Conservation (phyloP, 2,797 vertebrate species). For the Psittacula echo region DNA sequence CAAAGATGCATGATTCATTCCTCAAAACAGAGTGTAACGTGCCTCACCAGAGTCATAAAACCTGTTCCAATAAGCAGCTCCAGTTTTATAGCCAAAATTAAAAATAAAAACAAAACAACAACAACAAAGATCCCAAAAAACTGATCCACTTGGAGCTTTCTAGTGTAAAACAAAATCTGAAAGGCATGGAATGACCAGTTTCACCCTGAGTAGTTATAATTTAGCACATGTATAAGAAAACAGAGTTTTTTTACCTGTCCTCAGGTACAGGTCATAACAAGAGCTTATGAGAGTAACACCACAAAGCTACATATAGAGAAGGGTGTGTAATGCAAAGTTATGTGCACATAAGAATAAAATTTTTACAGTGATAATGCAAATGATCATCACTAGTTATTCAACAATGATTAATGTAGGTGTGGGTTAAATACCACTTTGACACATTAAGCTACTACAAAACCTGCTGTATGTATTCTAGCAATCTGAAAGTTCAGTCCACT, state of each 20-base stretch:
- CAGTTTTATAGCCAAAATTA: not conserved
- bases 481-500: not conserved
- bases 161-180: not conserved
- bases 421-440: not conserved
- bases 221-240: not conserved
- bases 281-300: not conserved
- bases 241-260: not conserved
- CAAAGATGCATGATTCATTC: not conserved
- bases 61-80: not conserved
- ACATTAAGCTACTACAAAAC: not conserved
- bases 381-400: not conserved
- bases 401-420: not conserved
- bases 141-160: not conserved
- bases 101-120: not conserved
- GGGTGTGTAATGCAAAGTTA: not conserved
- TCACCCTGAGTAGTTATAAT: not conserved
- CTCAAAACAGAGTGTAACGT: not conserved
- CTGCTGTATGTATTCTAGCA: not conserved
- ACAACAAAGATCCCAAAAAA: not conserved
- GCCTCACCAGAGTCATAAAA: not conserved
- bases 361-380: not conserved
- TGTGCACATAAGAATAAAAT: not conserved
- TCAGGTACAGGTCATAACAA: not conserved
- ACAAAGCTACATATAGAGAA: not conserved
- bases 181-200: not conserved